Evolutionary conservation across 2,888 invertebrate genomes (phyloP), one percentile per base, ranked within the genome.

Genomic region (Lydus trimaculatus): DNA sequence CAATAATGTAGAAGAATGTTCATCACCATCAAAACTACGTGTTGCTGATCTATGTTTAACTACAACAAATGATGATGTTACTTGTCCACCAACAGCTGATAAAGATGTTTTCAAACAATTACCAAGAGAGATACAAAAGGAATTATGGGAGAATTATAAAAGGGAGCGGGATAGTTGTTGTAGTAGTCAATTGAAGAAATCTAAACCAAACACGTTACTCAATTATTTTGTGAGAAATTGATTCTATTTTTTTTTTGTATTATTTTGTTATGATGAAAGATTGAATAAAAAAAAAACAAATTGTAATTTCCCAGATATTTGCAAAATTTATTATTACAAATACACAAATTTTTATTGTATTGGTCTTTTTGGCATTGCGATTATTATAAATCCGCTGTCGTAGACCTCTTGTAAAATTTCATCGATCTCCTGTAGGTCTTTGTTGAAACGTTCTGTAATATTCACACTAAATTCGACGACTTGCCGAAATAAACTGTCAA

Each of bases 101-200:
- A 88, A 89, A 65, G 87, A 89, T 76, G 91, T 92, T 61, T 92
- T 94, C 79, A 89, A 88, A 74, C 90, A 92, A 73, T 85, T 94
- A 73, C 93, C 94, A 0, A 84, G 88, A 31, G 91, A 92, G 62
- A 87, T 94, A 83, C 92, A 93, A 82, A 89, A 91, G 76, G 94
- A 94, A 82, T 85, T 94, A 25, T 90, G 91, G 81, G 87, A 87
- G n/a, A 90, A 91, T 79, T 92, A 91, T 90, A 88, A 88, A 69
- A 66, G 75, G 17, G 72, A 71, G 39, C 72, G 74, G 31, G 74
- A 77, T 60, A 71, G 74, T 82, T 84, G 52, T 82, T 87, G 75
- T 85, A 85, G 86, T 59, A 86, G 86, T 83, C 86, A 84, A 74
- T 80, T 83, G 79, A 89, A 88, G 85, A 89, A 88, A 86, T 80